Base-by-base conservation (phyloP, 2,888 invertebrate genomes). In the Harpalus rubripes region DNA sequence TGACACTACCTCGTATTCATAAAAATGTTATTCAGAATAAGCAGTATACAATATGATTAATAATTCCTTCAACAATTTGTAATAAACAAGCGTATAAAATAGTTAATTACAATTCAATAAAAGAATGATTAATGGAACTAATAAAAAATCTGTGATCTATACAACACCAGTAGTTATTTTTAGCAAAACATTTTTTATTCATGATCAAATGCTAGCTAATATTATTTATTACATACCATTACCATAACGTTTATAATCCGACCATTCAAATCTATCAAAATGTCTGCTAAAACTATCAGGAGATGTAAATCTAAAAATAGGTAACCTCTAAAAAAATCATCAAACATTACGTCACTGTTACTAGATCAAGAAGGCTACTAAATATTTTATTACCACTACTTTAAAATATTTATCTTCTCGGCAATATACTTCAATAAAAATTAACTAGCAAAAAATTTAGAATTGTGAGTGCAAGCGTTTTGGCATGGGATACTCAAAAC, bases 111-210 rank as follows among this genome's bases (percentile, higher is more conserved):
- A 78, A 58, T 78, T 26, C 78, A 78, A 78, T 58, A 58, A 78
- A 26, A 78, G 78, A 58, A 78, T 78, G 78, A 78, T 78, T 78
- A 58, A 78, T 78, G 78, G 18, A n/a, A 78, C 78, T 12, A 78
- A 58, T 78, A 78, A 58, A 78, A 74, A 78, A 58, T 78, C 78
- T 32, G 44, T 44, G 32, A 78, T 78, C 72, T 74, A 44, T 63
- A 39, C 39, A 68, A 74, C 78, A 78, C 58, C 44, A 22, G n/a
- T 26, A 78, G 78, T 32, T 78, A 78, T 78, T 78, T 78, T 58
- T 58, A 78, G 78, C 26, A 78, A 76, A 76, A 76, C 72, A 44
- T 72, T 72, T 68, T 74, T 44, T 74, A 74, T 74, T 74, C 52
- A 74, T 56, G 44, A 74, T 74, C 74, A 74, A 74, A 74, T 72